A percentile compares a stretch with the other conserved stretches of the same genome.
These are phyloP conservation scores for Capromys pilorides DNA, from an alignment of 2,797 vertebrate species.

Conservation along the genomic window DNA sequence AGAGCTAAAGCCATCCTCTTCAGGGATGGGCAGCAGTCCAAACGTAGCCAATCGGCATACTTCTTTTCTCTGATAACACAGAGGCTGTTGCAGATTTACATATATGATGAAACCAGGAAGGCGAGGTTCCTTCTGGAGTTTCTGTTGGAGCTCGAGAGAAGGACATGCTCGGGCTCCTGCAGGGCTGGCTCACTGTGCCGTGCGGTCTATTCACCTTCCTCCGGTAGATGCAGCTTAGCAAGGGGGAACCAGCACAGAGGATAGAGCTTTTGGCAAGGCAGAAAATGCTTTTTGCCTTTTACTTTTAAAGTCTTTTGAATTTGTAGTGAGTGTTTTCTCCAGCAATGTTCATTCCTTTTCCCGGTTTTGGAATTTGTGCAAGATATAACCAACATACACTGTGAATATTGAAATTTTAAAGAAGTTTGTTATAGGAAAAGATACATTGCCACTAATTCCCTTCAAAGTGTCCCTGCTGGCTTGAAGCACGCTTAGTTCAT, in stretches of 20 bases:
- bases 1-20: too few relatives aligned
- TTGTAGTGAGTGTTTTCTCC: not conserved
- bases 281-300: not conserved
- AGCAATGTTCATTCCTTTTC: not conserved
- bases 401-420: not conserved
- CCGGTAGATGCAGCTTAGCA: not conserved
- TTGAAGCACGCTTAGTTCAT: not conserved
- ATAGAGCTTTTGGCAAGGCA: not conserved
- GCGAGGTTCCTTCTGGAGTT: not conserved
- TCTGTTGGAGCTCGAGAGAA: not conserved
- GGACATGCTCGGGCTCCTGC: not conserved
- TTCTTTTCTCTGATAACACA: not conserved
- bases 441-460: too few relatives aligned
- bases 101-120: not conserved
- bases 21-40: too few relatives aligned
- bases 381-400: not conserved
- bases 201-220: too few relatives aligned
- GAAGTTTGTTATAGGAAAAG: not conserved
- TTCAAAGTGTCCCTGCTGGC: not conserved
- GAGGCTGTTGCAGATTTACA: not conserved
- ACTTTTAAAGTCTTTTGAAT: not conserved
- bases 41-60: accelerated
- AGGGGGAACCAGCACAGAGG: not conserved
- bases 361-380: not conserved
- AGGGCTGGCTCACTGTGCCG: not conserved